phyloP scores from a whole-genome alignment of 2,797 vertebrate genomes.

The Ataeniobius toweri region DNA sequence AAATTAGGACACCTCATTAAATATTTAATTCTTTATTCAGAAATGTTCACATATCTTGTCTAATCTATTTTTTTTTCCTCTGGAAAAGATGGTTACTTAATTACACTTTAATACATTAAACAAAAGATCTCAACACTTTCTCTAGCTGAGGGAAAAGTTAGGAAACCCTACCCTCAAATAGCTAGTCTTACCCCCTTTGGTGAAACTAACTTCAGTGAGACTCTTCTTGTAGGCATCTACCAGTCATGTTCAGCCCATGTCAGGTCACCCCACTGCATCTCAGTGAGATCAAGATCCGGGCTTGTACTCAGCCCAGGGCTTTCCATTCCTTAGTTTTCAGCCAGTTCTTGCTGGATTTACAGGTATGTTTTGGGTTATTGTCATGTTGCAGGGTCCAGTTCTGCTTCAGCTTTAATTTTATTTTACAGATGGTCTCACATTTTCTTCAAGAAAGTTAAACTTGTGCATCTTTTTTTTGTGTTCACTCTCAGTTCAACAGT shows the following conservation, averaged over 20 bases:
- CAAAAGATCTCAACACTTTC: not conserved
- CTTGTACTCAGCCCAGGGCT: not conserved
- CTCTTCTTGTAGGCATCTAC: not conserved
- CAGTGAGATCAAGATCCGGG: no score
- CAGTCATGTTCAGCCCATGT: no score
- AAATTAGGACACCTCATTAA: not conserved
- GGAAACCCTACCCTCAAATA: no score
- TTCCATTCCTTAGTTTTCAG: not conserved
- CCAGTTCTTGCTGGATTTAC: not conserved
- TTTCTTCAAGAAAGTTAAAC: not conserved
- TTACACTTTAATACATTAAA: not conserved
- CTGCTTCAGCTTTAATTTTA: not conserved
- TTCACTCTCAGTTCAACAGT: not conserved
- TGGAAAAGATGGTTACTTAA: not conserved
- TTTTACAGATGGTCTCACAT: not conserved
- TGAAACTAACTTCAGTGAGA: not conserved
- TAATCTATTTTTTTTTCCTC: not conserved
- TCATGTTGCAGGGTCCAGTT: not conserved
- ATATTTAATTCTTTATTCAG: not conserved
- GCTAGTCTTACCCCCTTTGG: no score
- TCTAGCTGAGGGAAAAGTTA: not conserved
- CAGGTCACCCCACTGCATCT: no score
- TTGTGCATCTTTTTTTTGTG: not conserved
- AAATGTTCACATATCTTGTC: not conserved
- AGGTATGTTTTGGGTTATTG: not conserved